phyloP scores from a whole-genome alignment of 2,797 vertebrate species.

The Syngnathus rostellatus region DNA sequence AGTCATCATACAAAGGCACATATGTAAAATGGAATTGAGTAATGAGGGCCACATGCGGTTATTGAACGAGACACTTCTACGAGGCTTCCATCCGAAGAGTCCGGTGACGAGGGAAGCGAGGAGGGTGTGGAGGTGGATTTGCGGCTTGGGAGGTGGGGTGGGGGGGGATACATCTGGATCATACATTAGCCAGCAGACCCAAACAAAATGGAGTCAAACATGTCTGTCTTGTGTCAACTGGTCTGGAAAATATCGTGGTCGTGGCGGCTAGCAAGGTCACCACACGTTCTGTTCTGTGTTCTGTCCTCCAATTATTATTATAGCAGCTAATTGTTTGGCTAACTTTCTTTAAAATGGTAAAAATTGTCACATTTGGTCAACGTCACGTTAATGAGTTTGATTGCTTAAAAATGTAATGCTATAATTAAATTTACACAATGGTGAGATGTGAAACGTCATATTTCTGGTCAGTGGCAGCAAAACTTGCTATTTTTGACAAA shows the following conservation, averaged over 20 bases:
- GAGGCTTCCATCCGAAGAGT: not conserved
- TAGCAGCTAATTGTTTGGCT: not conserved
- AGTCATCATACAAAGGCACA: not conserved
- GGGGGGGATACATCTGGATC: not conserved
- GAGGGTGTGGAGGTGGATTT: not conserved
- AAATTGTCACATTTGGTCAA: not conserved
- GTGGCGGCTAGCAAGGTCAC: not conserved
- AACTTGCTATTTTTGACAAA: too few relatives aligned
- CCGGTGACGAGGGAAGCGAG: not conserved
- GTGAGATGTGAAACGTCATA: too few relatives aligned
- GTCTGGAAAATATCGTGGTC: not conserved
- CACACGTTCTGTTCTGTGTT: not conserved
- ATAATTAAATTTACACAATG: too few relatives aligned
- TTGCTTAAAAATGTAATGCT: too few relatives aligned
- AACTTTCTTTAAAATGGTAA: not conserved
- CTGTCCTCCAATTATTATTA: not conserved
- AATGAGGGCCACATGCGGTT: not conserved
- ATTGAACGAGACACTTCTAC: not conserved
- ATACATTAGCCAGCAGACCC: slow-evolving; percentile 1
- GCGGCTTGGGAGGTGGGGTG: not conserved
- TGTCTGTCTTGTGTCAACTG: not conserved
- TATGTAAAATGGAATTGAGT: slow-evolving; percentile 3
- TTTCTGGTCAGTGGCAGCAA: too few relatives aligned
- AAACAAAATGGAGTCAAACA: slow-evolving; percentile 5
- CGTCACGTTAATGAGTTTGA: not conserved